Evolutionary conservation across 2,888 invertebrate genomes (phyloP), one percentile per base, ranked within the genome.

Genomic region (Macrosoma leucophasiata): DNA sequence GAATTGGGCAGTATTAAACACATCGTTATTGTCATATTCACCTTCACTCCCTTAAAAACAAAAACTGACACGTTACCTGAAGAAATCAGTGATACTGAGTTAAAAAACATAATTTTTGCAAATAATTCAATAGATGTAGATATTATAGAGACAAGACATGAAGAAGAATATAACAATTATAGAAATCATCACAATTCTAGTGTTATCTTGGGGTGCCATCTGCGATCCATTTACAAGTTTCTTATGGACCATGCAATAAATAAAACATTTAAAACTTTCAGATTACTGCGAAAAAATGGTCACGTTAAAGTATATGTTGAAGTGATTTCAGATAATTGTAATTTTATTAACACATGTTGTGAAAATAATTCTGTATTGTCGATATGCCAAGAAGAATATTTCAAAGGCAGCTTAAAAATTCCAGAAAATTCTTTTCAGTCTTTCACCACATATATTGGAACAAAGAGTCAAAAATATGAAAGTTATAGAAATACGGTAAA

Each of bases 301-400:
- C 50, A 60, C 6, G 48, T 74, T 4, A 79, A 75, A 58, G 51
- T 82, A 29, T 82, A 78, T 32, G 55, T 73, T 10, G 64, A 76
- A n/a, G n/a, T n/a, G n/a, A n/a, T n/a, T n/a, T n/a, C n/a, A n/a
- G n/a, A n/a, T n/a, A n/a, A n/a, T n/a, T n/a, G n/a, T n/a, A n/a
- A n/a, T n/a, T n/a, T n/a, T n/a, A n/a, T n/a, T n/a, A n/a, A n/a
- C n/a, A n/a, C n/a, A n/a, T n/a, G n/a, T 22, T 50, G 50, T 29
- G 11, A 19, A 3, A 31, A 36, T 24, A 32, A 41, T 25, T 30
- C 33, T 8, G 19, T 34, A 15, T 4, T 33, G n/a, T 6, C 17
- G n/a, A 13, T 20, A 3, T 47, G 47, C 27, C 17, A 38, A 15
- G 29, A 24, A 9, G 29, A 18, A 20, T 42, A 21, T 15, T 30